These are phyloP conservation scores for Macrotrachela quadricornifera DNA, from an alignment of 1,140 invertebrate genomes.

Conservation along the genomic window DNA sequence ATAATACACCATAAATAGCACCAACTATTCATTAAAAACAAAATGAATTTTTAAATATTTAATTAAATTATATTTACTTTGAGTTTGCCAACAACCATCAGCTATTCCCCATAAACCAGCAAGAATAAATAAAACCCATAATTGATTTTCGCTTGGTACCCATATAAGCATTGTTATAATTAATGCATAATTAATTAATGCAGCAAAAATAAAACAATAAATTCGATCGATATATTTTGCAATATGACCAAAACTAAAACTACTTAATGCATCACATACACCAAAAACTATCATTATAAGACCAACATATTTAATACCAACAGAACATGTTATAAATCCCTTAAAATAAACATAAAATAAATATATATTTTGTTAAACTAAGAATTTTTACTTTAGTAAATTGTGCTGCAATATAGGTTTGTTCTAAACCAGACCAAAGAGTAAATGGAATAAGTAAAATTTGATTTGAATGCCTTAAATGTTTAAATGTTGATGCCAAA, in stretches of 20 bases:
- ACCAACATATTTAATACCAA: slow-evolving; percentile 45
- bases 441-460: slow-evolving; percentile 79
- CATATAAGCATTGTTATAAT: slow-evolving; percentile 36
- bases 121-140: slow-evolving; percentile 58
- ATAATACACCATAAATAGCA: slow-evolving; percentile 68
- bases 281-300: slow-evolving; percentile 89
- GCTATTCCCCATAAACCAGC: slow-evolving; percentile 73
- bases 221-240: slow-evolving; percentile 74
- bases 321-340: no score
- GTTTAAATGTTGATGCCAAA: slow-evolving; percentile 45
- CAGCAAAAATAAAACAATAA: slow-evolving; percentile 54
- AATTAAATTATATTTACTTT: slow-evolving; percentile 43
- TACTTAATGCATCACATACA: slow-evolving; percentile 64
- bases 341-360: no score
- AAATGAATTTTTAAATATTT: no score
- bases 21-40: no score
- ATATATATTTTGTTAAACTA: no score
- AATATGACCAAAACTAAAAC: slow-evolving; percentile 61
- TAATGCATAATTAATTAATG: slow-evolving; percentile 15
- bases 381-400: slow-evolving; percentile 53
- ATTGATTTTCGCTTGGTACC: slow-evolving; percentile 52
- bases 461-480: slow-evolving; percentile 48
- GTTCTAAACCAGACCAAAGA: slow-evolving; percentile 85
- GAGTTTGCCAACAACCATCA: slow-evolving; percentile 76
- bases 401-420: slow-evolving; percentile 78